phyloP scores from a whole-genome alignment of 2,797 vertebrate species.

The Cercopithecus mitis region DNA sequence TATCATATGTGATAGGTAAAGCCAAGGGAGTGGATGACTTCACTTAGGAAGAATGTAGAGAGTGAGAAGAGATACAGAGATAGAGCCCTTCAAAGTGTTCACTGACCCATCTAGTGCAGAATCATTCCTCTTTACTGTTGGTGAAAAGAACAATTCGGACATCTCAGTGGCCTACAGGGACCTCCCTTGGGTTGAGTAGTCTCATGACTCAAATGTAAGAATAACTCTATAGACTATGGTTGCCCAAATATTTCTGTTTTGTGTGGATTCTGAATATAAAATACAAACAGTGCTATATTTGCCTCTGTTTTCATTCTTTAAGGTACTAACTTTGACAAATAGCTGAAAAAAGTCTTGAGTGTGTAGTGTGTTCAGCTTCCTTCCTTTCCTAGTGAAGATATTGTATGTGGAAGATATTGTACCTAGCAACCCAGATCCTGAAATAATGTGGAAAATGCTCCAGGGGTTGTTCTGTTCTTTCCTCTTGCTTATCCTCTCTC shows the following conservation, averaged over 20 bases:
- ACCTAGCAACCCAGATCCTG: constrained; percentile 62
- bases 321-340: not conserved
- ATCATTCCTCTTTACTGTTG: not conserved
- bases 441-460: constrained; percentile 62
- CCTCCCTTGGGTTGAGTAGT: not conserved
- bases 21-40: not conserved
- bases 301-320: constrained; percentile 42
- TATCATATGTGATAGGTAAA: not conserved
- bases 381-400: constrained; percentile 55
- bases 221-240: not conserved
- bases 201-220: not conserved
- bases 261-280: not conserved
- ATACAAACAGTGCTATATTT: not conserved
- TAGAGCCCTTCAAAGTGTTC: not conserved
- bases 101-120: not conserved
- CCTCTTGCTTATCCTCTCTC: not conserved
- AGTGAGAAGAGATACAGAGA: not conserved
- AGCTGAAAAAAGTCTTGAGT: constrained; percentile 26
- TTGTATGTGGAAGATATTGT: constrained; percentile 30
- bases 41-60: not conserved
- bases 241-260: not conserved
- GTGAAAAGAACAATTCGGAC: not conserved
- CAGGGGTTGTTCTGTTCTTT: not conserved
- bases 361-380: constrained; percentile 29
- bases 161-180: not conserved